Base-by-base conservation (phyloP, 1,140 invertebrate species). In the Orchesella cincta region DNA sequence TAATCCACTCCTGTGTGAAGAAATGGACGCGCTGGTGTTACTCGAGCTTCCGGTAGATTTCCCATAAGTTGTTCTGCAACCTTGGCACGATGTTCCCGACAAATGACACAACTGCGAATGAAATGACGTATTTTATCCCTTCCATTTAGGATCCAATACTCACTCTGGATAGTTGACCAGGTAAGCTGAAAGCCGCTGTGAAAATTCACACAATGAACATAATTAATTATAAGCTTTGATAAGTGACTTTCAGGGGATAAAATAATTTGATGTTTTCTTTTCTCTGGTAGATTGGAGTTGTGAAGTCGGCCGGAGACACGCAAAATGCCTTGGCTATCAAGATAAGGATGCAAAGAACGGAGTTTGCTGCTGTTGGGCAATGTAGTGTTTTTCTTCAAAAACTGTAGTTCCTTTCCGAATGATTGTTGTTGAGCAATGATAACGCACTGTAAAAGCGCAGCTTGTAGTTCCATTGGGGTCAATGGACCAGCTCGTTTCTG, bases 1-100 rank as follows among this genome's bases (percentile, higher is more conserved):
- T 82, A 85, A 77, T 85, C 84, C 5, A 85, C 75, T 12, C 81
- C 81, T 18, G 76, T 72, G 18, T 57, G 52, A n/a, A 73, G 76
- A 76, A 85, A 85, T 20, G 84, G 80, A 57, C 79, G 71, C 8
- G 34, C n/a, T 39, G 80, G 76, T 35, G 54, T 78, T 0, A 85
- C 77, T 73, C 84, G 72, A 18, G 36, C 35, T 12, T 54, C 52
- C 12, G 85, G 85, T 20, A 86, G 77, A 51, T 85, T 54, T 1
- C 77, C 84, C 84, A 85, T 85, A 14, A 83, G 76, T 18, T 78
- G 74, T 26, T 57, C 26, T 23, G 26, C 26, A 14, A 23, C 26
- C 14, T 16, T 23, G 14, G 12, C 54, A 67, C 81, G 81, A 5
- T 78, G 29, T 23, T 28, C 18, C 28, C 16, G 18, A 26, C 71